Base-by-base conservation (phyloP, 2,888 invertebrate genomes). In the Bombylius discolor region DNA sequence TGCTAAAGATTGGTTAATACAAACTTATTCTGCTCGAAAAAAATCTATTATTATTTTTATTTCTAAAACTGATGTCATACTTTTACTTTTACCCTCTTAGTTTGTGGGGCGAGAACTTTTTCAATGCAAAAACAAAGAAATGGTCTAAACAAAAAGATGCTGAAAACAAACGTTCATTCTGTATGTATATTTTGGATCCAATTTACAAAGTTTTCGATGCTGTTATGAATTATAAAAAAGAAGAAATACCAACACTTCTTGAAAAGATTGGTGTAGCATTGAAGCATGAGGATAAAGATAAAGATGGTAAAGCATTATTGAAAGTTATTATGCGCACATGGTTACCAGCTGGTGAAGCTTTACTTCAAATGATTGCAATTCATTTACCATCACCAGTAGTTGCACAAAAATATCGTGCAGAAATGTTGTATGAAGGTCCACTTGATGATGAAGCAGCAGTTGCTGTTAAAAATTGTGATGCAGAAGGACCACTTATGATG, bases 291-390 rank as follows among this genome's bases (percentile, higher is more conserved):
- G 99, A 99, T 70, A 85, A 89, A 70, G 97, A 98, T 62, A 89
- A 94, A 77, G 94, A 95, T 64, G 97, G 96, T 66, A 99, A 99
- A 74, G 88, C 85, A 59, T 80, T 99, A 62, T 81, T 99, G 66
- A 99, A 99, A 82, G 87, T 91, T 64, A 91, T 99, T 61, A 99
- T 99, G 98, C 87, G 98, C 67, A 91, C 91, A 60, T 99, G 99
- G 99, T 80, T 99, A 76, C 99, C 99, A 56, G 99, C 99, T 72
- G 99, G 99, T 65, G 98, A 99, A 76, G 95, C 99, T 68, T 79
- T 99, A 68, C 91, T 99, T 79, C 97, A 99, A 83, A 99, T 99
- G 99, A 99, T 99, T 78, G 94, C 96, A 78, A 96, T 99, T 74
- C 99, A 99, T 74, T 80, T 99, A 74, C 99, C 99, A 59, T 99